Percentiles rank a stretch among this genome's conserved stretches.
phyloP scores from a whole-genome alignment of 2,797 vertebrate species.

The Remorina albescens region DNA sequence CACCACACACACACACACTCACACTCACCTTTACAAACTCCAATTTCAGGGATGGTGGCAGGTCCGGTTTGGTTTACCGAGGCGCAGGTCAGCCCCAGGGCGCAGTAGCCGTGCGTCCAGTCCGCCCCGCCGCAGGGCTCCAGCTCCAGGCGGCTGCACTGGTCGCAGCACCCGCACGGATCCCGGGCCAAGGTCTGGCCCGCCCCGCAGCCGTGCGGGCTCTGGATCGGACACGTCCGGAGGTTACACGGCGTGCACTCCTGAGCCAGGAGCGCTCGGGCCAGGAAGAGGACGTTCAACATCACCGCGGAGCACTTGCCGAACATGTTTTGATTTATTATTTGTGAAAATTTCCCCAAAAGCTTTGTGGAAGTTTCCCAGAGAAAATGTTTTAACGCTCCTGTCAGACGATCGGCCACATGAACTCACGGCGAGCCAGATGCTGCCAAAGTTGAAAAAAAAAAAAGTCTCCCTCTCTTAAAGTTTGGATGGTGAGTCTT shows the following conservation, averaged over 20 bases:
- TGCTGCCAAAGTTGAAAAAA: constrained; percentile 64
- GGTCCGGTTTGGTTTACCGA: constrained; percentile 77
- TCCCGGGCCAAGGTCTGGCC: constrained; percentile 79
- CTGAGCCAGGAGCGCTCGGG: constrained; percentile 70
- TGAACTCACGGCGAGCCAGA: constrained; percentile 40
- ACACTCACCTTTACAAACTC: constrained; percentile 86
- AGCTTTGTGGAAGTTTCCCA: constrained; percentile 32
- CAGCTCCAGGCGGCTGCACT: constrained; percentile 83
- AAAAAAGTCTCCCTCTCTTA: constrained; percentile 33
- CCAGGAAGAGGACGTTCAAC: constrained; percentile 68
- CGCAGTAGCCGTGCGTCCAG: constrained; percentile 86
- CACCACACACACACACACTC: background rate
- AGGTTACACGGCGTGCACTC: constrained; percentile 83
- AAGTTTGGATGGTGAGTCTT: constrained; percentile 43
- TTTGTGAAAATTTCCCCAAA: constrained; percentile 30
- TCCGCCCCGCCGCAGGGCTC: constrained; percentile 85
- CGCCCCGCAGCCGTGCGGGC: constrained; percentile 75
- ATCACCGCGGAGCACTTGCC: constrained; percentile 64
- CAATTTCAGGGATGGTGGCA: constrained; percentile 75
- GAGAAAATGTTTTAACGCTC: constrained; percentile 32
- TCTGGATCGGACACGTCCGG: constrained; percentile 75
- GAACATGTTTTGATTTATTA: constrained; percentile 81
- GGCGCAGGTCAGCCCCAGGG: constrained; percentile 84
- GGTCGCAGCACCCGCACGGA: constrained; percentile 87
- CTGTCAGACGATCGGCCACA: constrained; percentile 47